A percentile compares a stretch with the other conserved stretches of the same genome.
Conservation (phyloP, 2,888 invertebrate genomes). For the Hypsopygia costalis region DNA sequence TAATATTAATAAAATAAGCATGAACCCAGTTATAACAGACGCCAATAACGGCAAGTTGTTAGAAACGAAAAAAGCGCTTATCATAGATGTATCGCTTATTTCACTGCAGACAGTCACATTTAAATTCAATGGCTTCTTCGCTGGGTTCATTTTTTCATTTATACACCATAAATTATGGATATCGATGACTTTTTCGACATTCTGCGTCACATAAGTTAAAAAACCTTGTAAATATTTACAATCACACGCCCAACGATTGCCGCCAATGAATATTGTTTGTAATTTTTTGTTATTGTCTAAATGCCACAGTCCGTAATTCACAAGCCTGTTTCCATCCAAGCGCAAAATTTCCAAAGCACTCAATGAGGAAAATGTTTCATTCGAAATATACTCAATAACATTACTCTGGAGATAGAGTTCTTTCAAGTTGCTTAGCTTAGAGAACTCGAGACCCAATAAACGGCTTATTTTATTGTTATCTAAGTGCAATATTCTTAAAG, state of each 20-base stretch:
- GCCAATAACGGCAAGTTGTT: conserved; percentile 92
- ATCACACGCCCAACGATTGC: conserved; percentile 94
- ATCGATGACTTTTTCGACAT: conserved; percentile 88
- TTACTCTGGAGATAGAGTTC: conserved; percentile 94
- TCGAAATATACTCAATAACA: conserved; percentile 88
- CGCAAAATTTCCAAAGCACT: conserved; percentile 89
- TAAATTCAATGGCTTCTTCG: conserved; percentile 88
- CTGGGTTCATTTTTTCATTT: conserved; percentile 84
- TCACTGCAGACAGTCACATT: conserved; percentile 93
- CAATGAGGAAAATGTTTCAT: conserved; percentile 89
- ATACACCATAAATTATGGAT: conserved; percentile 88
- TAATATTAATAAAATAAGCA: conserved; percentile 88
- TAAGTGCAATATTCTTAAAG: conserved; percentile 89
- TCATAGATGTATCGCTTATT: conserved; percentile 88
- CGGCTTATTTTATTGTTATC: conserved; percentile 91
- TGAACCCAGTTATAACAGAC: conserved; percentile 87
- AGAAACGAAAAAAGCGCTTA: conserved; percentile 89
- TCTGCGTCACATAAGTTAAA: conserved; percentile 89
- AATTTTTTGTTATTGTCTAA: conserved; percentile 85
- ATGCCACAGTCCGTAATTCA: conserved; percentile 90
- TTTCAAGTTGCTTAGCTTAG: conserved; percentile 87
- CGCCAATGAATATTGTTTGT: conserved; percentile 87
- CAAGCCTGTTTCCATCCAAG: conserved; percentile 91
- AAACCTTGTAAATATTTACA: conserved; percentile 93
- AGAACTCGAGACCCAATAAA: conserved; percentile 91